Base-by-base conservation (phyloP, 2,888 invertebrate genomes). In the Cephonodes hylas region DNA sequence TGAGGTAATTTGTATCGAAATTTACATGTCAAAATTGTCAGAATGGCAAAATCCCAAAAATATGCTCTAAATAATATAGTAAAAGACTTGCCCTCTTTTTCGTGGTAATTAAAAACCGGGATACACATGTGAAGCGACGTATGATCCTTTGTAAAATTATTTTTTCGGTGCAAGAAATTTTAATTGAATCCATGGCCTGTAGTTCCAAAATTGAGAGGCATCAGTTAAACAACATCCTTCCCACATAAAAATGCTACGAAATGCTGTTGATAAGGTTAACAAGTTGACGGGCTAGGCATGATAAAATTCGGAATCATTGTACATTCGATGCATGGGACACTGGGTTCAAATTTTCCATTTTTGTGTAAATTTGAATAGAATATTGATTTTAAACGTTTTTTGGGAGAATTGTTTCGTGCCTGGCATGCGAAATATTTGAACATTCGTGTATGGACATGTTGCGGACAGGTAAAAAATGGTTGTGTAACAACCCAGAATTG, bases 281-380 rank as follows among this genome's bases (percentile, higher is more conserved):
- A 56, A 38, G 57, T 53, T 42, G 18, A 57, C n/a, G 27, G 15
- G 18, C 45, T 59, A 66, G 64, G 58, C 38, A 65, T 62, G 61
- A 63, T 56, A 67, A 70, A 66, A 69, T 69, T 72, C 67, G 59
- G 69, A 71, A 64, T 65, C 71, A 77, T 81, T 77, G 61, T 68
- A 73, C 68, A 79, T 79, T 77, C 80, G 64, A 63, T 42, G 60
- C 66, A 64, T 64, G 65, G 71, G 60, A 64, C 70, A 66, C 68
- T 67, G 67, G 68, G 62, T 69, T 70, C 65, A 71, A 66, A 68
- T 71, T 75, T 76, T 77, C 66, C 66, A 74, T 72, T 77, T 76
- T 78, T 66, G 65, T 60, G 69, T 74, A 70, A 77, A 77, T 72
- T 75, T 71, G 67, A 65, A 71, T 73, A 69, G 77, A 75, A 74